Conservation (phyloP, 2,797 vertebrate genomes). For the Enteromius afrohamiltoni region DNA sequence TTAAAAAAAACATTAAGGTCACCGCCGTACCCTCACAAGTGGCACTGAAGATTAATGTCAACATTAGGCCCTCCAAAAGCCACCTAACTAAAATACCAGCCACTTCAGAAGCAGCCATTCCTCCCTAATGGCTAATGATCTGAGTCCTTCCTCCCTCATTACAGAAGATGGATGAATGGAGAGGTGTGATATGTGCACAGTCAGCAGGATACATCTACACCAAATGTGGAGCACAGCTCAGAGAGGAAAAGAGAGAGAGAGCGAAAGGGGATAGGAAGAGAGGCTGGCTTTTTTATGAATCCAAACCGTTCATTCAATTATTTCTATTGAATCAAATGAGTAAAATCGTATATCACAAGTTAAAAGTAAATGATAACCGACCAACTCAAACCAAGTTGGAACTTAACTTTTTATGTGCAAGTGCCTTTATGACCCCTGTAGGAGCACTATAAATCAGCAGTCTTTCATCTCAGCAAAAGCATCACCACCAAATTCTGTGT, state of each 20-base stretch:
- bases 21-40: slow-evolving; percentile 24
- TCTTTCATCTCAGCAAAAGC: background rate
- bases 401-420: slow-evolving; percentile 3
- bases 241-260: slow-evolving; percentile 38
- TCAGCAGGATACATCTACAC: slow-evolving; percentile 55
- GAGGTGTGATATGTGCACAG: slow-evolving; percentile 58
- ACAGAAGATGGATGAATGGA: slow-evolving; percentile 61
- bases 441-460: slow-evolving; percentile 3
- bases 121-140: slow-evolving; percentile 66
- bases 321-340: slow-evolving; percentile 18
- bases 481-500: background rate
- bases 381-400: slow-evolving; percentile 9
- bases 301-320: slow-evolving; percentile 22
- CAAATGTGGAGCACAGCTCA: slow-evolving; percentile 39
- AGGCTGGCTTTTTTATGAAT: background rate
- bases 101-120: slow-evolving; percentile 55
- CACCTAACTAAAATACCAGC: slow-evolving; percentile 50
- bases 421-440: slow-evolving; percentile 13
- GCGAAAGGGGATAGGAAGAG: background rate
- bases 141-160: slow-evolving; percentile 62
- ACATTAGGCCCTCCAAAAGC: slow-evolving; percentile 55
- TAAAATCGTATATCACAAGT: slow-evolving; percentile 27
- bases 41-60: slow-evolving; percentile 56
- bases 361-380: slow-evolving; percentile 24
- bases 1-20: slow-evolving; percentile 40